phyloP scores from a whole-genome alignment of 2,888 invertebrate genomes.

The Eupithecia subfuscata region DNA sequence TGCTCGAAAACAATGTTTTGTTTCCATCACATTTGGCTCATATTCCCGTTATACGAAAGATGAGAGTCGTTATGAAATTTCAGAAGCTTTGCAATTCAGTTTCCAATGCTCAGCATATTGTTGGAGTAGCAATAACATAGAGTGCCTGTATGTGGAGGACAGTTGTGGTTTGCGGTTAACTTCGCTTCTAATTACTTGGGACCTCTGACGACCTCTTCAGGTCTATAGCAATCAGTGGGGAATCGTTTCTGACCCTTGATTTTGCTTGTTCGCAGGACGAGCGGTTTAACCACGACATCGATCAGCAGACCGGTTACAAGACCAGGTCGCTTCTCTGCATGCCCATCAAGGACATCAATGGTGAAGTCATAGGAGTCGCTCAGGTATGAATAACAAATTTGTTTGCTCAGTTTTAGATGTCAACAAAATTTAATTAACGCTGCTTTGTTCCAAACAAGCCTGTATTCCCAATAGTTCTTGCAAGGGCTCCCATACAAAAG shows the following conservation, averaged over 20 bases:
- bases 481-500: conserved; percentile 35
- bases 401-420: background rate
- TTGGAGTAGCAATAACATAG: conserved; percentile 47
- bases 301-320: conserved; percentile 95
- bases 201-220: conserved; percentile 47
- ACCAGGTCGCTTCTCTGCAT: conserved; percentile 96
- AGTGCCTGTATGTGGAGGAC: conserved; percentile 32
- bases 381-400: conserved; percentile 84
- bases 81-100: conserved; percentile 20
- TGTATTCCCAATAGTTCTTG: conserved; percentile 38
- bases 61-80: conserved; percentile 11
- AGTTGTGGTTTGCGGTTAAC: conserved; percentile 62
- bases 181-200: conserved; percentile 59
- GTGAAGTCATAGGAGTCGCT: conserved; percentile 98
- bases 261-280: conserved; percentile 65
- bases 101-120: conserved; percentile 25
- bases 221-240: conserved; percentile 47
- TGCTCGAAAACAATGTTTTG: conserved; percentile 1
- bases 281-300: conserved; percentile 97
- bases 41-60: conserved; percentile 26
- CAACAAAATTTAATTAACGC: conserved; percentile 21
- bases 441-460: conserved; percentile 19
- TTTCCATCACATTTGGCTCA: conserved; percentile 4
- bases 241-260: conserved; percentile 4
- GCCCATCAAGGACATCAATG: conserved; percentile 97